Evolutionary conservation across 2,113 vertebrate genomes (phyloP).

Genomic region (Ctenomys sociabilis): DNA sequence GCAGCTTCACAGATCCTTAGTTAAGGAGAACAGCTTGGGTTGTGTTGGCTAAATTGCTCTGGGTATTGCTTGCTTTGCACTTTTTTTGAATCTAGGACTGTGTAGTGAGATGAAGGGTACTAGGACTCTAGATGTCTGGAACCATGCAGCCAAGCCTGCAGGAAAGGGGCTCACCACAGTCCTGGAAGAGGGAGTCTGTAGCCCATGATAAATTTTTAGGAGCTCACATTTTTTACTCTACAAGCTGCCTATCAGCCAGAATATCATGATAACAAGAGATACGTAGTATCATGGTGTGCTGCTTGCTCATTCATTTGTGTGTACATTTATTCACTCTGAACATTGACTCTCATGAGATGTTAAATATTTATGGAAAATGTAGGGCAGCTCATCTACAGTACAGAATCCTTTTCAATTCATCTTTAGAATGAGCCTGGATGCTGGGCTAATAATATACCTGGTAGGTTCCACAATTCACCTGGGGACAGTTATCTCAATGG

Average conservation of each 20-base stretch:
- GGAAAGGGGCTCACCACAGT: accelerated
- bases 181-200: neutral
- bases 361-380: neutral
- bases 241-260: accelerated
- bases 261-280: accelerated
- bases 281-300: accelerated
- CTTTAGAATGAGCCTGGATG: neutral
- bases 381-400: neutral
- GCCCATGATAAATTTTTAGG: neutral
- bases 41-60: neutral
- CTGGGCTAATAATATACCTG: neutral
- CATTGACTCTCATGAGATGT: neutral
- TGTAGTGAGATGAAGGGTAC: neutral
- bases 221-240: neutral
- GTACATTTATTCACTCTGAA: neutral
- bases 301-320: neutral
- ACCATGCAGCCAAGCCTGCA: neutral
- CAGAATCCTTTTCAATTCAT: neutral
- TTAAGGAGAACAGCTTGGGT: slow-evolving; percentile 29
- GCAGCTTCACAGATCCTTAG: neutral
- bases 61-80: neutral
- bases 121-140: neutral
- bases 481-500: neutral
- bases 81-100: neutral
- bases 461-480: neutral